Conservation (phyloP, 2,797 vertebrate genomes). For the Ceryle rudis region DNA sequence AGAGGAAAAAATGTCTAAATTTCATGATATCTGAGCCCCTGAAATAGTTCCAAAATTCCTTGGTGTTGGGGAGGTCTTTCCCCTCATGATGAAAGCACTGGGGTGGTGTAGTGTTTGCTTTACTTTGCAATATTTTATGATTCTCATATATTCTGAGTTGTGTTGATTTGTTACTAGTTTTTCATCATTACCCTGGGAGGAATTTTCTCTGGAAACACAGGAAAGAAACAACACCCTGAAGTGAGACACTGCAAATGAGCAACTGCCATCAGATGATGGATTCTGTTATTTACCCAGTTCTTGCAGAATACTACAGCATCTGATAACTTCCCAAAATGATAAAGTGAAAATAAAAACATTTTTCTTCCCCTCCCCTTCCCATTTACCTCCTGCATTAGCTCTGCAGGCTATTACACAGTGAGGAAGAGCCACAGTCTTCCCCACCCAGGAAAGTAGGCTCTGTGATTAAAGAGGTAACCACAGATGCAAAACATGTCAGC, state of each 20-base stretch:
- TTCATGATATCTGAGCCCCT: constrained; percentile 18
- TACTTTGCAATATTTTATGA: constrained; percentile 57
- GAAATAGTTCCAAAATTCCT: constrained; percentile 45
- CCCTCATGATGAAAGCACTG: neutral
- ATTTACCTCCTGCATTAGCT: neutral
- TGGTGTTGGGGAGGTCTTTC: constrained; percentile 41
- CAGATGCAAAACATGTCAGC: neutral
- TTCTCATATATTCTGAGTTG: constrained; percentile 24
- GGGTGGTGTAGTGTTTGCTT: constrained; percentile 26
- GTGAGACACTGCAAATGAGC: neutral
- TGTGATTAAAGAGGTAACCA: neutral
- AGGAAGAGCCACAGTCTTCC: neutral
- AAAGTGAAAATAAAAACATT: neutral
- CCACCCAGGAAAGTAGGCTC: neutral
- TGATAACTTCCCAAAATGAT: neutral
- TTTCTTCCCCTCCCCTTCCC: neutral
- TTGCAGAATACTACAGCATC: neutral
- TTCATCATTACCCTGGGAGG: constrained; percentile 13
- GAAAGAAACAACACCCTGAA: constrained; percentile 19
- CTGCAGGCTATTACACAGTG: neutral
- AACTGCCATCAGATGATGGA: neutral
- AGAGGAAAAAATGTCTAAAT: constrained; percentile 17
- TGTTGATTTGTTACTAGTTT: constrained; percentile 59
- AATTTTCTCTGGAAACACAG: constrained; percentile 29
- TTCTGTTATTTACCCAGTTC: neutral